phyloP scores from a whole-genome alignment of 1,140 invertebrate species.

The Carcinoscorpius rotundicauda region DNA sequence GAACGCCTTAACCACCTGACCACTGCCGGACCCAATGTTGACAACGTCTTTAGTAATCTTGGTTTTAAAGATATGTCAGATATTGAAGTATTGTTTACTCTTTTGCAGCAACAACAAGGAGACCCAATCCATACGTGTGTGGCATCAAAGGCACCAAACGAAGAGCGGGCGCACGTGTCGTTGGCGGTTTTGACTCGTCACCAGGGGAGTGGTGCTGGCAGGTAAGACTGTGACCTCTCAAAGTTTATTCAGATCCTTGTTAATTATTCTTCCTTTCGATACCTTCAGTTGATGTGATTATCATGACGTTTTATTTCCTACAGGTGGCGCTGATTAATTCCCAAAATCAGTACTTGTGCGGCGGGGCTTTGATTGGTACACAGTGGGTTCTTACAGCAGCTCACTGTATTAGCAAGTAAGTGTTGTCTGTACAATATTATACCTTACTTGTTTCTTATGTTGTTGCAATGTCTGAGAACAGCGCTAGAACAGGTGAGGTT shows the following conservation, averaged over 20 bases:
- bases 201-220: constrained; percentile 93
- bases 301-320: background rate
- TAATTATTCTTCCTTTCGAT: no score
- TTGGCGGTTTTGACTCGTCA: constrained; percentile 78
- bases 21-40: no score
- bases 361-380: constrained; percentile 82
- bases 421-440: constrained; percentile 16
- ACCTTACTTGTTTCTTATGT: no score
- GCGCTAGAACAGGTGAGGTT: no score
- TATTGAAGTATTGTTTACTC: no score
- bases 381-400: constrained; percentile 92
- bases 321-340: constrained; percentile 80
- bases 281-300: no score
- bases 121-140: constrained; percentile 7
- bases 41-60: no score
- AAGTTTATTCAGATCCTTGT: no score
- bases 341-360: constrained; percentile 88
- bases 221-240: constrained; percentile 13
- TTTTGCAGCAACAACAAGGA: no score
- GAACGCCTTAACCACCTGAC: no score
- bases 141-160: constrained; percentile 25
- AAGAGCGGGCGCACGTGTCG: constrained; percentile 44
- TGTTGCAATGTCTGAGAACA: no score
- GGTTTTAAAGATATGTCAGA: no score
- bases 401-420: constrained; percentile 89